Base-by-base conservation (phyloP, 2,888 invertebrate species). In the Molanna angustata region DNA sequence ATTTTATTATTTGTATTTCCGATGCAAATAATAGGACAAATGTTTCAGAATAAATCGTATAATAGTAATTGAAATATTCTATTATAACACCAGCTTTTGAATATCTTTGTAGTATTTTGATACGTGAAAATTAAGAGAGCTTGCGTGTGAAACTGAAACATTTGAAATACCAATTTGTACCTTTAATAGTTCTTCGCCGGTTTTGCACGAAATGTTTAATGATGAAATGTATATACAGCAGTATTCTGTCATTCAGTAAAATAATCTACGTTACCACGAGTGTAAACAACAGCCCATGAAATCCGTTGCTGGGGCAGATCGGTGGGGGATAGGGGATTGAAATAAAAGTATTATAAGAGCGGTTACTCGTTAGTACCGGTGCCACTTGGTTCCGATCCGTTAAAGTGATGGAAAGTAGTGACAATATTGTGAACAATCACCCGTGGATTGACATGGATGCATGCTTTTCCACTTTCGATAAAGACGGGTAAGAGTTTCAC, bases 391-490 rank as follows among this genome's bases (percentile, higher is more conserved):
- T 67, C 66, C 69, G 69, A 66, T 68, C 70, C 67, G 71, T 72
- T 68, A 74, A 39, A 57, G 57, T 75, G 76, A 68, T 69, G 69
- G 70, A 70, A 66, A 41, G 40, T 37, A 27, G 46, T 46, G 50
- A 44, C 3, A 21, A 21, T 31, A 64, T 68, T 69, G 68, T 72
- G 66, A 78, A 79, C 65, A 76, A 80, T 69, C 72, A 71, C 64
- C 75, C 76, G 72, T 76, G 77, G 67, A 69, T 73, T 71, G 80
- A 82, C 70, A 92, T 93, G 92, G 92, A 93, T 78, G 91, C 90
- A 67, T 93, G 93, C 74, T 91, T 91, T 71, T 84, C 86, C 65
- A 90, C 91, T 62, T 93, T 93, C 73, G 92, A 93, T 74, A 90
- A 90, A 71, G 90, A 93, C 74, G 85, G 88, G 87, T 90, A 78